Percentiles rank a stretch among this genome's conserved stretches.
phyloP scores from a whole-genome alignment of 2,797 vertebrate species.

The Alcedo quadribrachys region DNA sequence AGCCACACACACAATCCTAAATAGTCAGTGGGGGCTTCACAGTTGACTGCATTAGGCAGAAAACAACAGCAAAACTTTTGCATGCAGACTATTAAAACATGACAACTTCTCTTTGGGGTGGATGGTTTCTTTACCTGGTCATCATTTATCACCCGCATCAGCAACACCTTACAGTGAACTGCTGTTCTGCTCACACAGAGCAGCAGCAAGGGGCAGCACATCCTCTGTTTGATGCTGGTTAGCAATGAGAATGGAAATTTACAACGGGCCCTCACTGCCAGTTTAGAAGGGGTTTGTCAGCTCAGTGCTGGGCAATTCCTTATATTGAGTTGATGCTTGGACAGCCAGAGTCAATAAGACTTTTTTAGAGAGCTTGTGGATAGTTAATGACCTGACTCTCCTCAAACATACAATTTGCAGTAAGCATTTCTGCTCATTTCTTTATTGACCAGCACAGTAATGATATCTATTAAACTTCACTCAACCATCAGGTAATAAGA shows the following conservation, averaged over 20 bases:
- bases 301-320: neutral
- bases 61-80: neutral
- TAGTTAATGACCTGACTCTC: conserved; percentile 21
- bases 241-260: neutral
- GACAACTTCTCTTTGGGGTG: neutral
- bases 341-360: neutral
- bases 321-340: neutral
- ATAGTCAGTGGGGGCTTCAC: neutral
- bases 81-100: neutral
- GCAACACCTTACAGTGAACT: accelerated
- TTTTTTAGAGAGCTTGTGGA: neutral
- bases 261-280: neutral
- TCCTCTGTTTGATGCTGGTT: neutral
- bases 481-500: neutral
- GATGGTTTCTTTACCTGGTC: neutral
- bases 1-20: accelerated
- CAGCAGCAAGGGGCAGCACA: neutral
- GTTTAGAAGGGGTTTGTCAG: neutral
- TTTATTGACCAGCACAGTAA: neutral
- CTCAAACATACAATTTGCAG: neutral
- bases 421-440: conserved; percentile 7
- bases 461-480: neutral
- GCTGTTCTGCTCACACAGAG: neutral
- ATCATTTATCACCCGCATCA: neutral
- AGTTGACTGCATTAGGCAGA: accelerated